Base-by-base conservation (phyloP, 2,888 invertebrate genomes). In the Hemaris fuciformis region DNA sequence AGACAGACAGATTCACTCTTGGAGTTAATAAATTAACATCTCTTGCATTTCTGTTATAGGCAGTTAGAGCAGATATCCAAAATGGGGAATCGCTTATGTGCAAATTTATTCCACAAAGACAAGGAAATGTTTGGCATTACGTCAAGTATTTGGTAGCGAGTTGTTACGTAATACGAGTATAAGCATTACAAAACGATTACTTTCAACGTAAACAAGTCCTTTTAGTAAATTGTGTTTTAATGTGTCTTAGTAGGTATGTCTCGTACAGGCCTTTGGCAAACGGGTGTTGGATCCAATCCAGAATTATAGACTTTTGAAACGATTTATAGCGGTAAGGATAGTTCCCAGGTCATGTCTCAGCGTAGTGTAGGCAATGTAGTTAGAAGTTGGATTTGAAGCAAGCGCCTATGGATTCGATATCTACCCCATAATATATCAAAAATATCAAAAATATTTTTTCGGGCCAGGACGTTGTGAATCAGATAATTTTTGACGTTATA, bases 261-360 rank as follows among this genome's bases (percentile, higher is more conserved):
- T 45, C 41, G 60, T 38, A 4, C 25, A 48, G 59, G 56, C 60
- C 67, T 74, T 71, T 73, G 74, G 69, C 71, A 77, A 75, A 56
- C 64, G 57, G 25, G 60, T 64, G 58, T 67, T 73, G 75, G 73
- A 71, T 65, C 62, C 65, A 72, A 73, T 76, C 77, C 75, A 73
- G 73, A 59, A 46, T 68, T 69, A 74, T 53, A 31, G 53, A 31
- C 71, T 67, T 45, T 63, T 74, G 70, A 71, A 53, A 23, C 57
- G 38, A 62, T 46, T 62, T 57, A 59, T 22, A 18, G 8, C 15
- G 41, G 8, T 48, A 15, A 23, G 13, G n/a, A 53, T 38, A 15
- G 15, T 41, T 23, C 10, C 1, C 25, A 25, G 1, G 5, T 25
- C 0, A 22, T 6, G n/a, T n/a, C n/a, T n/a, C n/a, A n/a, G n/a